A percentile compares a stretch with the other conserved stretches of the same genome.
These are phyloP conservation scores for Falco punctatus DNA, from an alignment of 2,113 vertebrate genomes.

Conservation along the genomic window DNA sequence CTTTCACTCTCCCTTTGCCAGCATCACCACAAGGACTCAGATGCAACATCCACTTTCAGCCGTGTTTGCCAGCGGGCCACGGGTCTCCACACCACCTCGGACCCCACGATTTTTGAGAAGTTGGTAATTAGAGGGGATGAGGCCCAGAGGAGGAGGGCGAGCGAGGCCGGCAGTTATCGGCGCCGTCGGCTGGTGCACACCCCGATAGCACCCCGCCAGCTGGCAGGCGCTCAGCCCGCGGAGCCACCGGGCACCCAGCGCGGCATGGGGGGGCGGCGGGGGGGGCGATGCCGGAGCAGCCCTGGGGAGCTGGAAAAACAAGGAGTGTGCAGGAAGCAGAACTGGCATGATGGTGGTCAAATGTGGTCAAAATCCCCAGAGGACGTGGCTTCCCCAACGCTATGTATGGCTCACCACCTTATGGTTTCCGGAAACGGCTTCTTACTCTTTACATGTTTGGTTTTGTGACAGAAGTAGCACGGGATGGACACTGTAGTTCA, in stretches of 20 bases:
- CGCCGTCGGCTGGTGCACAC: rapidly evolving
- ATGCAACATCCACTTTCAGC: rapidly evolving
- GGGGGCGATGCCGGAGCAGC: too few species aligned
- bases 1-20: neutral
- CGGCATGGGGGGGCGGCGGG: too few species aligned
- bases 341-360: rapidly evolving
- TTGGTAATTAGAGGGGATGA: rapidly evolving
- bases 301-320: rapidly evolving
- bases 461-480: neutral
- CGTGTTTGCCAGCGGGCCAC: rapidly evolving
- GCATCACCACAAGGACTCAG: neutral
- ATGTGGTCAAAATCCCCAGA: neutral
- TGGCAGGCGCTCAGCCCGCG: neutral
- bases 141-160: neutral
- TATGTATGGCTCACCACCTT: neutral
- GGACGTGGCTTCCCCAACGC: neutral
- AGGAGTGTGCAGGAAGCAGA: neutral
- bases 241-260: neutral
- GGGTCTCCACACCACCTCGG: rapidly evolving
- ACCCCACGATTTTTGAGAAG: rapidly evolving
- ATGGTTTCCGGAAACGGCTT: neutral
- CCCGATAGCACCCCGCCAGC: neutral
- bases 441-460: neutral
- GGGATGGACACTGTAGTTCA: rapidly evolving
- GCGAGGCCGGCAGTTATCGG: neutral